A percentile compares a stretch with the other conserved stretches of the same genome.
Conservation (phyloP, 1,140 invertebrate genomes). For the Tribolium madens region DNA sequence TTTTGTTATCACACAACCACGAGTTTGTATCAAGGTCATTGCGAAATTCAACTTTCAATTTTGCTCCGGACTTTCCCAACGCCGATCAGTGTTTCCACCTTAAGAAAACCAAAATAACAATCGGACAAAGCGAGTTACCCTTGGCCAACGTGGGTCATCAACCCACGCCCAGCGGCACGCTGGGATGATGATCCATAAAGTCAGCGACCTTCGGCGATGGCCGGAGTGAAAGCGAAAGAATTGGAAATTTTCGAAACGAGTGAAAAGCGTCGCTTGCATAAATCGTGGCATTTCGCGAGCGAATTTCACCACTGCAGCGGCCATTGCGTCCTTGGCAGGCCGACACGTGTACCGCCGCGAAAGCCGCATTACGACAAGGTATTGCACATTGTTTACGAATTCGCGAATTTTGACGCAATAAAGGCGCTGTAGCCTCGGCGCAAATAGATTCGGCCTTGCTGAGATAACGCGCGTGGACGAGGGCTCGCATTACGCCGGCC, state of each 20-base stretch:
- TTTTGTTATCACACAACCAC: background rate
- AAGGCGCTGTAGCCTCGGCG: slow-evolving; percentile 41
- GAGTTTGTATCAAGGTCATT: background rate
- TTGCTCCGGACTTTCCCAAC: background rate
- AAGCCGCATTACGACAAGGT: slow-evolving; percentile 7
- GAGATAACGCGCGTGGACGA: slow-evolving; percentile 11
- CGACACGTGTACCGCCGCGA: slow-evolving; percentile 6
- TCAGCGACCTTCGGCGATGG: slow-evolving; percentile 19
- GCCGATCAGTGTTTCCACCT: background rate
- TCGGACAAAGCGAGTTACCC: slow-evolving; percentile 11
- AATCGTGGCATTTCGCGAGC: background rate
- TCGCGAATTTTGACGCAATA: slow-evolving; percentile 1
- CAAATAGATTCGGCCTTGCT: slow-evolving; percentile 47
- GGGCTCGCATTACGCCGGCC: slow-evolving; percentile 43
- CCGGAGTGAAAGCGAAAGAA: slow-evolving; percentile 25
- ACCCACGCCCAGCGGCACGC: slow-evolving; percentile 6
- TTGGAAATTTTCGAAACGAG: slow-evolving; percentile 20
- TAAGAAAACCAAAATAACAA: background rate
- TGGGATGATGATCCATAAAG: slow-evolving; percentile 37
- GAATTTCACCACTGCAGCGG: background rate
- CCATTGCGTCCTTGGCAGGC: background rate
- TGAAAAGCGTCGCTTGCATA: background rate
- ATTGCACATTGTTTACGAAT: slow-evolving; percentile 1
- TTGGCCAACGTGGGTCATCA: slow-evolving; percentile 32
- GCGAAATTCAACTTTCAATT: background rate